Evolutionary conservation across 2,113 vertebrate species (phyloP).

Genomic region (Chunga burmeisteri): DNA sequence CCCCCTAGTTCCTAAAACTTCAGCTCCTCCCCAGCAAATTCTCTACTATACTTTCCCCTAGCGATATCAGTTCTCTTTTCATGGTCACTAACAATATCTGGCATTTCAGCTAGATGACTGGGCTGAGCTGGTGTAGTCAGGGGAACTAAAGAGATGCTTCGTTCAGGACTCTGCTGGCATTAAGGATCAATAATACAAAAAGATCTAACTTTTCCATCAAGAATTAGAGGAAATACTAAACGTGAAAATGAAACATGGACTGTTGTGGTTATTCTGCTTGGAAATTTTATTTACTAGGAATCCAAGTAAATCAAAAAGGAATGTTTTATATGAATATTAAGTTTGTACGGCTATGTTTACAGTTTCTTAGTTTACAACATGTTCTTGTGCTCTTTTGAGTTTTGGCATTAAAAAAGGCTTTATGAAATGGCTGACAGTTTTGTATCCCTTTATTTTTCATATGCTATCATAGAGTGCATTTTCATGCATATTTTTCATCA

Average conservation of each 20-base stretch:
- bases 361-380: not conserved
- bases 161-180: constrained; percentile 26
- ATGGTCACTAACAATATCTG: not conserved
- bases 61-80: not conserved
- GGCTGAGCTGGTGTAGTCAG: not conserved
- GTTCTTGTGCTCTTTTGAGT: not conserved
- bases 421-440: constrained; percentile 25
- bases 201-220: constrained; percentile 59
- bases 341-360: not conserved
- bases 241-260: constrained; percentile 30
- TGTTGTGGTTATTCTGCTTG: constrained; percentile 42
- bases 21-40: not conserved
- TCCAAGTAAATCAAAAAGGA: constrained; percentile 66
- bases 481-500: not conserved
- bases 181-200: constrained; percentile 33
- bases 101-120: not conserved
- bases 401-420: not conserved
- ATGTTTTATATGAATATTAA: constrained; percentile 3
- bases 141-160: not conserved
- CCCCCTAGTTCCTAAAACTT: not conserved
- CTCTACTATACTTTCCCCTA: not conserved
- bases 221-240: constrained; percentile 63
- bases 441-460: not conserved
- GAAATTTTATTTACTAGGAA: constrained; percentile 64
- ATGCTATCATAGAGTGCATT: not conserved